Base-by-base conservation (phyloP, 2,113 vertebrate genomes). In the Plecotus auritus region DNA sequence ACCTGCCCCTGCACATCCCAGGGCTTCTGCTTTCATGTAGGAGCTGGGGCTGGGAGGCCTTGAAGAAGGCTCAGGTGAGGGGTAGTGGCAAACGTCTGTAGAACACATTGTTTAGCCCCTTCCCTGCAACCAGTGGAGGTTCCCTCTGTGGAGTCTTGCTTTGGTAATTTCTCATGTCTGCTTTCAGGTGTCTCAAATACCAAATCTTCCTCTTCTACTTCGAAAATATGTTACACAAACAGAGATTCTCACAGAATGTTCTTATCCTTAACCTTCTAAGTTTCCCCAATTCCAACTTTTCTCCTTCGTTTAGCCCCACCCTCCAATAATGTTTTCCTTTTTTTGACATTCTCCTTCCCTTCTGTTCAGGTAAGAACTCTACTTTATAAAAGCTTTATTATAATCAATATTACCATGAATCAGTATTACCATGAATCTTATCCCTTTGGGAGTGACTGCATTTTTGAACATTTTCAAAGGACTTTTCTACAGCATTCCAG, bases 361-460 rank as follows among this genome's bases (percentile, higher is more conserved):
- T 85, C 54, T 54, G 59, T 92, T 96, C 56, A 95, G 66, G 18
- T 92, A 85, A 94, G 64, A 90, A 80, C 49, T 94, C 40, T 67
- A 45, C 7, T 30, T 86, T 74, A 76, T 90, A 67, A 90, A 95
- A 73, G 23, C 28, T 85, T 10, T 85, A 2, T 93, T 66, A 26
- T 35, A 67, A 87, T 82, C 77, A 85, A 8, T 56, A 74, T 96
- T 76, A 85, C 51, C 47, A 82, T 72, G 85, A 66, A 73, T 95
- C 59, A 85, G 11, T 54, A 73, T 96, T 74, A 85, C 54, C 45
- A 83, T 73, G 85, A 69, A 74, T 95, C 61, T 47, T 74, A 85
- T 92, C 47, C 64, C 45, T 73, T 18, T 1, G 14, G 83, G 40
- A 96, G 59, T 78, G 95, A 93, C 42, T 83, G 45, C 28, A 78